Conservation (phyloP, 2,113 vertebrate species). For the Thomomys bottae region DNA sequence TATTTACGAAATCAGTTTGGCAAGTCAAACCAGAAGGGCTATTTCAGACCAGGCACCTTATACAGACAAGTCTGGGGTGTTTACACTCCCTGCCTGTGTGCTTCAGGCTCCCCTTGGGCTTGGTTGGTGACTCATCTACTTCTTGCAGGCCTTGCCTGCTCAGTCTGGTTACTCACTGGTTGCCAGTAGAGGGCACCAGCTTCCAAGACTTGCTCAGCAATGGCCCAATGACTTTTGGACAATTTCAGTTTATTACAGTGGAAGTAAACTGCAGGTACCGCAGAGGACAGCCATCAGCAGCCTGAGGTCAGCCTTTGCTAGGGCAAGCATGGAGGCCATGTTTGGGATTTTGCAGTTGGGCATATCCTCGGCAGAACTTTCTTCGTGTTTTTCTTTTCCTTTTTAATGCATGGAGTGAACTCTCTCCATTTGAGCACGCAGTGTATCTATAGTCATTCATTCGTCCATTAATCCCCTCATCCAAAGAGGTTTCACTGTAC, state of each 20-base stretch:
- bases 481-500: not conserved
- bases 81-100: not conserved
- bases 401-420: too few species aligned
- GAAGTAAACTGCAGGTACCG: not conserved
- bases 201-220: not conserved
- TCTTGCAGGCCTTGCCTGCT: not conserved
- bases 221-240: not conserved
- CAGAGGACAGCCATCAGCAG: not conserved
- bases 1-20: not conserved
- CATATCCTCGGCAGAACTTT: not conserved
- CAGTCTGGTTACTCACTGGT: not conserved
- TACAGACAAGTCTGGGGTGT: not conserved
- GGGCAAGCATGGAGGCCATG: not conserved
- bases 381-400: not conserved
- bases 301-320: not conserved
- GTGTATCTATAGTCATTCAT: not conserved
- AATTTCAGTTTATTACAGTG: not conserved
- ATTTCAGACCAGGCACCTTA: not conserved
- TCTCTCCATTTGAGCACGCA: not conserved
- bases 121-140: too few species aligned
- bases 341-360: not conserved
- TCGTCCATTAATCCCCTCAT: not conserved
- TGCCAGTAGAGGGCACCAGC: not conserved
- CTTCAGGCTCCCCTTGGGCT: not conserved
- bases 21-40: too few species aligned